Base-by-base conservation (phyloP, 30 jellyfish, hydroid and myxozoan species). In the Sanderia malayensis region DNA sequence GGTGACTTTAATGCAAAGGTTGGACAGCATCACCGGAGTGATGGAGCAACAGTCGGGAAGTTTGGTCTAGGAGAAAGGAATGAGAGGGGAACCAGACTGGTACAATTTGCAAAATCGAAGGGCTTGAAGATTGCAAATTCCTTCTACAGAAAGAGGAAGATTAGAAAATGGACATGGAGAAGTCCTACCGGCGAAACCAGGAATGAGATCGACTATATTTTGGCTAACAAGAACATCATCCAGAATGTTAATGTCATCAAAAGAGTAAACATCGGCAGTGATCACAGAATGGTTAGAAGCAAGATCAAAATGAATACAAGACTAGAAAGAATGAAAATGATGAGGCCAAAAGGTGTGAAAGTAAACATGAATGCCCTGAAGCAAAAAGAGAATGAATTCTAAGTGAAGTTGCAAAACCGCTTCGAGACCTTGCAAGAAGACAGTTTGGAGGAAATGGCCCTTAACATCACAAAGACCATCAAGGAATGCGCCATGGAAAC, bases 41-140 rank as follows among this genome's bases (percentile, higher is more conserved):
- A 76, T 27, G 81, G 81, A 76, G 58, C 72, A 26, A 76, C 45
- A 33, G 77, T 76, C 49, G 81, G 81, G 44, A 15, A 44, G 45
- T 63, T 32, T 76, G 88, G 88, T 31, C 41, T 61, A 1, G 88
- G 88, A 61, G 81, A 44, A 32, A 61, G 81, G 58, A 76, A 76
- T 22, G 81, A 61, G 28, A 76, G 88, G 46, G 88, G 88, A 61
- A 63, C 71, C 10, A 76, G 80, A 31, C 67, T 74, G 18, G 81
- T 74, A 17, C 79, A 74, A 32, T 59, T 55, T 28, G 79, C 80
- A 58, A 60, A 26, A 27, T 57, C 80, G 15, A 65, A 58, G 25
- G 20, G 30, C 52, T 26, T 74, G 44, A 74, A 58, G 72, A 74
- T 57, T 47, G 79, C 33, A 45, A 74, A 74, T 10, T 57, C 68